phyloP scores from a whole-genome alignment of 1,140 invertebrate genomes.

The Hermetia illucens region DNA sequence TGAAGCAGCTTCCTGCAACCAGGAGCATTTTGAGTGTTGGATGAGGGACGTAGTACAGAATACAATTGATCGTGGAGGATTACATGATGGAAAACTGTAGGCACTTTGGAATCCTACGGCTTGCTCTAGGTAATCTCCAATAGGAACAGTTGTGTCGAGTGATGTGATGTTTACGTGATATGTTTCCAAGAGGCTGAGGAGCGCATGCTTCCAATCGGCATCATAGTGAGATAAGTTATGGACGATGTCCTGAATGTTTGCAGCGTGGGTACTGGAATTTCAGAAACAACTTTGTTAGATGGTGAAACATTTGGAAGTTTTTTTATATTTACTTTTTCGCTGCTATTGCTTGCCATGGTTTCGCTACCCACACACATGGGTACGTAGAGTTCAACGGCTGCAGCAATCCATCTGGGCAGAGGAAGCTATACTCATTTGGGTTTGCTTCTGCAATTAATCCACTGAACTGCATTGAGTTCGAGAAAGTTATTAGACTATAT shows the following conservation, averaged over 20 bases:
- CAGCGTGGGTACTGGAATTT: conserved; percentile 35
- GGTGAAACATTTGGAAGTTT: conserved; percentile 20
- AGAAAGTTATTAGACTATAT: not conserved
- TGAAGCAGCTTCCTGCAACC: conserved; percentile 50
- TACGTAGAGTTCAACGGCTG: conserved; percentile 37
- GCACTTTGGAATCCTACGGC: conserved; percentile 46
- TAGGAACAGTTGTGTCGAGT: conserved; percentile 34
- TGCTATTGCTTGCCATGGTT: conserved; percentile 56
- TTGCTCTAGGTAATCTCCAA: conserved; percentile 40
- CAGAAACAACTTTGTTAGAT: too few relatives aligned
- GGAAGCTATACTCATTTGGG: conserved; percentile 44
- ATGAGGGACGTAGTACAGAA: conserved; percentile 49
- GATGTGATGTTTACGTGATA: conserved; percentile 31
- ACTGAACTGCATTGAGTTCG: conserved; percentile 23
- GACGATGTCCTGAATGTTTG: conserved; percentile 38
- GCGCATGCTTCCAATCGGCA: conserved; percentile 34
- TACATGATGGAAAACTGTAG: conserved; percentile 45
- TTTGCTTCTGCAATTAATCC: conserved; percentile 22
- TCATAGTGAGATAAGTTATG: conserved; percentile 25
- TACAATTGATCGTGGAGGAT: conserved; percentile 43
- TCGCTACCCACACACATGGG: conserved; percentile 62
- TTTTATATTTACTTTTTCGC: conserved; percentile 32
- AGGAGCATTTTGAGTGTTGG: conserved; percentile 57
- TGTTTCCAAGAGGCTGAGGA: conserved; percentile 39
- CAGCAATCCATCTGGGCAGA: conserved; percentile 69